Evolutionary conservation across 1,140 invertebrate species (phyloP).

Genomic region (Adelges cooleyi): DNA sequence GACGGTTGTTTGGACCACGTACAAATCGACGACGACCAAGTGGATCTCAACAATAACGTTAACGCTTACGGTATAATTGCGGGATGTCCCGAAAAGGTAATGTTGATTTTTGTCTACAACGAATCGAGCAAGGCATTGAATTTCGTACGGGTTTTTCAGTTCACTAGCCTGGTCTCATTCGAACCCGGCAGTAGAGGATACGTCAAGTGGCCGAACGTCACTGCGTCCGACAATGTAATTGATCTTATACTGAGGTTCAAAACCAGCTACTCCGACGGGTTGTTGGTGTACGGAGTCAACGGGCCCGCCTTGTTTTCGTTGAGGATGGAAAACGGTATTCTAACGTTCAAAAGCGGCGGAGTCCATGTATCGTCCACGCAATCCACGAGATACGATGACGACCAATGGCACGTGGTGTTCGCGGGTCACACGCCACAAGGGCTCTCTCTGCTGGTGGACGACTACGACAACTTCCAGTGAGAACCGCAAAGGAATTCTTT

Average conservation of each 20-base stretch:
- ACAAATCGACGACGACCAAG: conserved; percentile 54
- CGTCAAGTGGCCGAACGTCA: conserved; percentile 42
- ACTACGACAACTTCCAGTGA: conserved; percentile 55
- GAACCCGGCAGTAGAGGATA: conserved; percentile 48
- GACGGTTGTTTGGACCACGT: conserved; percentile 88
- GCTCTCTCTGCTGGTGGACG: conserved; percentile 64
- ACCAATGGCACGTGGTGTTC: conserved; percentile 84
- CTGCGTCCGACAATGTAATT: conserved; percentile 42
- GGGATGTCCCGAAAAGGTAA: conserved; percentile 73
- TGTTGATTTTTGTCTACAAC: too few relatives aligned
- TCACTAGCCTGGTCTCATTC: conserved; percentile 50
- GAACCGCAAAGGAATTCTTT: too few relatives aligned
- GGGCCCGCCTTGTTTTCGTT: conserved; percentile 52
- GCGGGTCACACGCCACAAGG: conserved; percentile 53
- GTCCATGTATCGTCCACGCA: conserved; percentile 47
- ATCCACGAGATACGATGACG: conserved; percentile 64
- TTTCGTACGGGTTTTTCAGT: conserved; percentile 36
- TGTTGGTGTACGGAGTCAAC: conserved; percentile 64
- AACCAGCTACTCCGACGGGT: conserved; percentile 59
- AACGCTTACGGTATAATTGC: conserved; percentile 64
- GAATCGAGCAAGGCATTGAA: too few relatives aligned
- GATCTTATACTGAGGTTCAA: conserved; percentile 83
- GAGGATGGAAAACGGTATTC: conserved; percentile 52
- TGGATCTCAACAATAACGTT: conserved; percentile 62
- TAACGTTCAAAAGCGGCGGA: conserved; percentile 57